These are phyloP conservation scores for Trichomalopsis sarcophagae DNA, from an alignment of 1,140 invertebrate species.

Conservation along the genomic window DNA sequence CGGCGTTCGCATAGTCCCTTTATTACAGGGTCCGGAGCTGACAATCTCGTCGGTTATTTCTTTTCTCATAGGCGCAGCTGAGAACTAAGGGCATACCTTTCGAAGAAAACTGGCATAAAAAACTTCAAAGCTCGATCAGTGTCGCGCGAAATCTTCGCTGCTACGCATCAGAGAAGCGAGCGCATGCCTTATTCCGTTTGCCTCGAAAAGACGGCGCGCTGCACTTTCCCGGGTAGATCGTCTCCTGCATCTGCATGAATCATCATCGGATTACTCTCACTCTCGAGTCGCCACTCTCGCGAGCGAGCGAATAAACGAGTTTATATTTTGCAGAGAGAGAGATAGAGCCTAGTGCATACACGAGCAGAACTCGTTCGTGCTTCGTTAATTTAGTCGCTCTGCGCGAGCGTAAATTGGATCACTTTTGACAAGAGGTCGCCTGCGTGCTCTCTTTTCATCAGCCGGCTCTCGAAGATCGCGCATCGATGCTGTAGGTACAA, in stretches of 20 bases:
- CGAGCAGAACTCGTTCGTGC: slow-evolving; percentile 6
- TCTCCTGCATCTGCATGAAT: slow-evolving; percentile 2
- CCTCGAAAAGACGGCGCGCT: neutral
- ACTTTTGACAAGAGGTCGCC: neutral
- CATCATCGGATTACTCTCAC: slow-evolving; percentile 23
- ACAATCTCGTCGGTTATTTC: neutral
- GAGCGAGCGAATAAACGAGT: slow-evolving; percentile 28
- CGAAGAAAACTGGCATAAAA: too few species aligned
- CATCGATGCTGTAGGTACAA: neutral
- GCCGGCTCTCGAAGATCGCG: neutral
- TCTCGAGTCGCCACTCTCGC: neutral
- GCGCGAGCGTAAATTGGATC: slow-evolving; percentile 12
- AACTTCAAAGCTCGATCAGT: too few species aligned
- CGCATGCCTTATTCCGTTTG: neutral
- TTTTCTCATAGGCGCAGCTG: neutral
- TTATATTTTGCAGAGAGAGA: neutral
- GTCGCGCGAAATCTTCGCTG: too few species aligned
- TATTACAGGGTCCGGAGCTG: slow-evolving; percentile 11
- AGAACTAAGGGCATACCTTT: too few species aligned
- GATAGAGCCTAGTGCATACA: neutral
- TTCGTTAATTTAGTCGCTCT: slow-evolving; percentile 24
- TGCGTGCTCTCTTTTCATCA: neutral
- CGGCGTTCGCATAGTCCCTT: neutral
- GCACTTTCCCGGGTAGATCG: neutral
- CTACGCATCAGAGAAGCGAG: too few species aligned